Base-by-base conservation (phyloP, 35 echinoderm and acorn worm genomes). In the Patiria miniata region DNA sequence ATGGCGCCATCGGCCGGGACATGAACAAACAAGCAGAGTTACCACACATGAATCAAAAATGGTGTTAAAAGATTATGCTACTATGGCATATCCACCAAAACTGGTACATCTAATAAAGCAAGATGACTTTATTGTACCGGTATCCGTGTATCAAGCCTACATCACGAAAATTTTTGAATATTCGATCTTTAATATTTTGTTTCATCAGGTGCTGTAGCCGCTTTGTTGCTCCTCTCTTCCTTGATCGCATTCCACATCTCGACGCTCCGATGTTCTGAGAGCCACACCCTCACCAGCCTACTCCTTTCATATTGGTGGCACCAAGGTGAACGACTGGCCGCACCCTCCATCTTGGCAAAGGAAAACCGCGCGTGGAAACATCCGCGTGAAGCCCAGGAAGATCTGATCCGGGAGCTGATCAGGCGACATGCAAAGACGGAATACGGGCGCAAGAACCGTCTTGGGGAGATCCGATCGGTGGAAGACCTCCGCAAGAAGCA, bases 341-440 rank as follows among this genome's bases (percentile, higher is more conserved):
- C 61, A 23, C 61, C 61, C 61, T 69, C 28, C 29, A 26, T 69
- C 23, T 7, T 21, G 61, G 61, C 26, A 8, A 69, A 69, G 61
- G 34, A 12, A 9, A 69, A 69, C 23, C 29, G 28, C 23, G 28
- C 34, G 61, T 85, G 61, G 51, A 78, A 55, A 15, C 19, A 85
- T 79, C 89, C 89, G 26, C 61, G 82, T 47, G 7, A 85, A 22
- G 44, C 89, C 34, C 93, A 94, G 44, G 83, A 90, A 60, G 26
- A 52, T 44, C 39, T 82, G 3, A 53, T 90, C 21, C 76, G 56
- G 26, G 42, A 87, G 38, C 81, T 94, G 37, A 59, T 86, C 0
- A 82, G 80, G 39, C 29, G 39, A 80, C 86, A 94, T 55, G 68
- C 77, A 76, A 40, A 86, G 42, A 94, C 93, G 18, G 93, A 86